Evolutionary conservation across 2,888 invertebrate species (phyloP).

Genomic region (Brachypterus glaber): DNA sequence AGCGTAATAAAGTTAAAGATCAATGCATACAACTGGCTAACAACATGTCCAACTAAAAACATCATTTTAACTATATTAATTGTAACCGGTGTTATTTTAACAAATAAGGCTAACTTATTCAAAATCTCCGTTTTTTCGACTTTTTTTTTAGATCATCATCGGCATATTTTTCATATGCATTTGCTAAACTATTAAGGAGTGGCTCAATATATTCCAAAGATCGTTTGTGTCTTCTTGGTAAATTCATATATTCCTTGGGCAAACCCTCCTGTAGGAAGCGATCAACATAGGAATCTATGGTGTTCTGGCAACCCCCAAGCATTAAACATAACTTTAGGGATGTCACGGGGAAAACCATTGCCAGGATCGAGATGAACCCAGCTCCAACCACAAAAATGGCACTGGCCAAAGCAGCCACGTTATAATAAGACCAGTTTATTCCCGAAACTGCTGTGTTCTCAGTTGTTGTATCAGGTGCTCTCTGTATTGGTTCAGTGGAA

Average conservation of each 20-base stretch:
- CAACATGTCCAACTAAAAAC: slow-evolving; percentile 26
- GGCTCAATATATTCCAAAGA: slow-evolving; percentile 34
- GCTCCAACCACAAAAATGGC: slow-evolving; percentile 28
- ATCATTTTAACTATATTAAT: slow-evolving; percentile 28
- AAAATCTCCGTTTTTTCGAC: slow-evolving; percentile 29
- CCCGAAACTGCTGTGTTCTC: no score
- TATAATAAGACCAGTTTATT: slow-evolving; percentile 13
- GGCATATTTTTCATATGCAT: slow-evolving; percentile 34
- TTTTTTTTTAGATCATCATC: slow-evolving; percentile 33
- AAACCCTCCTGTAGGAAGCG: slow-evolving; percentile 20
- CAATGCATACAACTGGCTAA: slow-evolving; percentile 18
- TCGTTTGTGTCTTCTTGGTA: slow-evolving; percentile 24
- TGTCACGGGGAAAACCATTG: slow-evolving; percentile 30
- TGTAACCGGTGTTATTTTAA: slow-evolving; percentile 31
- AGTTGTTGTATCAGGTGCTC: no score
- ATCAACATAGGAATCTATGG: slow-evolving; percentile 30
- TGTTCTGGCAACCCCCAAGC: slow-evolving; percentile 32
- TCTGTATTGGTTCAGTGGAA: no score
- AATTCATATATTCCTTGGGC: slow-evolving; percentile 11
- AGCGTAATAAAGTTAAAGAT: slow-evolving; percentile 15
- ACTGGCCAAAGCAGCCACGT: slow-evolving; percentile 19
- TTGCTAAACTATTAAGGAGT: slow-evolving; percentile 31
- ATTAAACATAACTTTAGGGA: slow-evolving; percentile 34
- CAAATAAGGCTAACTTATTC: slow-evolving; percentile 29
- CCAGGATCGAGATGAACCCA: slow-evolving; percentile 25